Evolutionary conservation across 1,140 invertebrate species (phyloP), one percentile per base, ranked within the genome.

Genomic region (Zaprionus capensis): DNA sequence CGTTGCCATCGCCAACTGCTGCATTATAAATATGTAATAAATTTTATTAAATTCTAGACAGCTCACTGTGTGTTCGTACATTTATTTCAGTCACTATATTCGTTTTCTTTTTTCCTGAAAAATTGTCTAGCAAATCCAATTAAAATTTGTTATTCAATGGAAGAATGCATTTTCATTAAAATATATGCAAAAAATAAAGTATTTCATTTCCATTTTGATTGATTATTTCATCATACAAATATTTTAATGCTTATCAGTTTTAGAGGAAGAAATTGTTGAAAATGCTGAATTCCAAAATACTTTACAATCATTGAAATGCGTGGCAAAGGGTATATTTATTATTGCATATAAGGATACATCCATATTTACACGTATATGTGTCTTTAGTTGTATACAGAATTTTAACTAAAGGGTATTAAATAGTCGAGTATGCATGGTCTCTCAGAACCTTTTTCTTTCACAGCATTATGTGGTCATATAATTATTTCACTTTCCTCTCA

Each of bases 1-100:
- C 66, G 51, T 58, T 71, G 68, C 31, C 77, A 87, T 74, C 70
- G 41, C 80, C 80, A 83, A 86, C 80, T 82, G 80, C 64, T 81
- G 70, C 80, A 74, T 46, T 53, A 66, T 57, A 28, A 72, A 62
- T 63, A n/a, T 41, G 49, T 24, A 55, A 71, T 66, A 64, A 59
- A 74, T 61, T 71, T 57, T 20, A 59, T 64, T n/a, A 36, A 53
- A 53, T 75, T 76, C 15, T 36, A 26, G 17, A 46, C 26, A 38
- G 12, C 34, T 12, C 11, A 6, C 22, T 3, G 41, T 24, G 22
- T 14, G 11, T 7, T 61, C 31, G 14, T 9, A 3, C n/a, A 51
- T 51, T 24, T 51, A 51, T 51, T 51, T 20, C 20, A 24, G 7
- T 24, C 46, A 51, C 46, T 51, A 12, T 51, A 51, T 51, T 51